Evolutionary conservation across 2,113 vertebrate species (phyloP), one percentile per base, ranked within the genome.

Genomic region (Climacteris rufus): DNA sequence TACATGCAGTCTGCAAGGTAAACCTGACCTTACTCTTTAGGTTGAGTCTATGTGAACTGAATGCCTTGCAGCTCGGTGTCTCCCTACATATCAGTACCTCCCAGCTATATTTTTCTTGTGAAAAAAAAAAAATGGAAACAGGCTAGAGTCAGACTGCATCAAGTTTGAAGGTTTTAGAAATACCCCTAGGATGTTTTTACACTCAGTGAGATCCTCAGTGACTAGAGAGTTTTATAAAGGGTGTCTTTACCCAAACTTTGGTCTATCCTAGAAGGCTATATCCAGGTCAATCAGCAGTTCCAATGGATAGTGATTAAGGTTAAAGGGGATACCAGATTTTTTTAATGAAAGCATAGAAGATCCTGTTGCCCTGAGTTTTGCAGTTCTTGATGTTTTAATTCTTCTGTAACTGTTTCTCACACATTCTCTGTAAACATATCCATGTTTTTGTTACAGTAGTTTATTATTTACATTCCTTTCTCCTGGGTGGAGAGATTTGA

Each of bases 131-230:
- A 19, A 33, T 14, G 1, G 35, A 77, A 85, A 39, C 64, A 60
- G 12, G 12, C 27, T 75, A 14, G 21, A 93, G 45, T 60, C 40
- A 77, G 35, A 47, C 22, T 84, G 45, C 35, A 30, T 56, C 39
- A 86, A 89, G n/a, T 63, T 31, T 65, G 65, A 70, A 94, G 11
- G 12, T 53, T 91, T 94, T 50, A 39, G n/a, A 49, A 88, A 72
- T 64, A 59, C 11, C 30, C 10, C 20, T 42, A 81, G 54, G n/a
- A 70, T 61, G 8, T 30, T 42, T 60, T 47, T 27, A 69, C 3
- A 69, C 10, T 15, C 44, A 59, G 39, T 27, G 40, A 70, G 18
- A 82, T 56, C 23, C 15, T 65, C 40, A 57, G 9, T 52, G 50
- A 66, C 40, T 39, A 24, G 6, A 52, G 15, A 78, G 13, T 28